phyloP scores from a whole-genome alignment of 2,113 vertebrate genomes.

The Triplophysa siluroides region DNA sequence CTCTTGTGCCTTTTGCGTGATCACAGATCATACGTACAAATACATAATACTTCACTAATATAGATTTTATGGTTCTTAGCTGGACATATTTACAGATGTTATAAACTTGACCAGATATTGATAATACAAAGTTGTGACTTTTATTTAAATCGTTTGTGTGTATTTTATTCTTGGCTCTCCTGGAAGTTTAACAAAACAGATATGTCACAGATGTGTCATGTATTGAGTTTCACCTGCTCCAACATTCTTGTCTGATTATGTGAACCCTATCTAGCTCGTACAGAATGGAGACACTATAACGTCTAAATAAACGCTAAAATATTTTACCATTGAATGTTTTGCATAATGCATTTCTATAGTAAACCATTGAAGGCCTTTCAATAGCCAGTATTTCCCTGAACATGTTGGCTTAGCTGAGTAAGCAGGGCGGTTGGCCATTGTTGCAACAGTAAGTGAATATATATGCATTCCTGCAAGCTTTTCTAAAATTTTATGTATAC shows the following conservation, averaged over 20 bases:
- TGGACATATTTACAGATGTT: no score
- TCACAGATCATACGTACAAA: not conserved
- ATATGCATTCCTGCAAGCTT: conserved; percentile 20
- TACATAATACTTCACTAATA: no score
- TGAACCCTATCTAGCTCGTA: not conserved
- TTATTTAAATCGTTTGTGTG: no score
- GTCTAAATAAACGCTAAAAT: not conserved
- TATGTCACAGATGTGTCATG: not conserved
- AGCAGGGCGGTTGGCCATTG: conserved; percentile 7
- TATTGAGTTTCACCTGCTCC: conserved; percentile 19
- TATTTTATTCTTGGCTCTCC: no score
- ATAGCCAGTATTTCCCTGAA: not conserved
- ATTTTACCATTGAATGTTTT: not conserved
- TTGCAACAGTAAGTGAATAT: conserved; percentile 16
- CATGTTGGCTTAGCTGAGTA: conserved; percentile 1
- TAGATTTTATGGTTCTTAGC: not conserved
- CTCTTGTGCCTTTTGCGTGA: conserved; percentile 44
- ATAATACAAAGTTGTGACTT: no score
- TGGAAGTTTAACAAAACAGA: no score
- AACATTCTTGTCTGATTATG: conserved; percentile 12
- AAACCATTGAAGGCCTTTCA: not conserved
- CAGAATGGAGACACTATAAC: no score
- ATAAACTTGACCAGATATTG: no score
- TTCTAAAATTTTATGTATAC: not conserved
- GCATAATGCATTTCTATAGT: not conserved